Conservation (phyloP, 2,113 vertebrate species). For the Prunella fulvescens region DNA sequence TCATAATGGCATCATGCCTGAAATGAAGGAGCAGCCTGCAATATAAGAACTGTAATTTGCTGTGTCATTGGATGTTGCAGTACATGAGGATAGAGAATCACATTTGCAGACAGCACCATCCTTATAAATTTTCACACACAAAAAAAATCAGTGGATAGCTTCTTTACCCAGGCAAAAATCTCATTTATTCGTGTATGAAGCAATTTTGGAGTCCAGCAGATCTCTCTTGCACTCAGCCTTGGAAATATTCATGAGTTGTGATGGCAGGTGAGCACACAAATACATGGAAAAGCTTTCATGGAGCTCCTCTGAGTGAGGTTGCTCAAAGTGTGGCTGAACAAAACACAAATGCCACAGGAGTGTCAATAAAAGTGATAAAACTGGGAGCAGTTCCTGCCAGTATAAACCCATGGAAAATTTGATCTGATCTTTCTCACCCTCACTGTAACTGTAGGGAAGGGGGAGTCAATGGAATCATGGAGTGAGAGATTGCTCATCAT, state of each 20-base stretch:
- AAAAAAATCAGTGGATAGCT: not conserved
- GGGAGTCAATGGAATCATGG: not conserved
- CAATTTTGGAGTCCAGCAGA: not conserved
- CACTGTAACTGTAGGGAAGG: not conserved
- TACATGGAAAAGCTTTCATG: not conserved
- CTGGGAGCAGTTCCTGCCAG: not conserved
- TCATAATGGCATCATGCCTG: not conserved
- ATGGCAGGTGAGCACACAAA: not conserved
- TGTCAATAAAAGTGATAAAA: not conserved
- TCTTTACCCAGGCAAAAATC: not conserved
- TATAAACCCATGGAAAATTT: not conserved
- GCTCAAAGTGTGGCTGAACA: not conserved
- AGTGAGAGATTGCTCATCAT: not conserved
- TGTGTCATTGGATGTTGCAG: not conserved
- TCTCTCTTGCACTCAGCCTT: not conserved
- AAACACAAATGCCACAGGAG: not conserved
- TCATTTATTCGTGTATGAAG: not conserved
- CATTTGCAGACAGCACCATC: not conserved
- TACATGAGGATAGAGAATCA: not conserved
- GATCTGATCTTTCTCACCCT: not conserved
- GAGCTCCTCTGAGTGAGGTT: not conserved
- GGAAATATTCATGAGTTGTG: not conserved
- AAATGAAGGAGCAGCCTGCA: not conserved
- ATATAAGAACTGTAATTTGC: not conserved
- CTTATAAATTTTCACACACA: not conserved